These are phyloP conservation scores for Hypolimnas misippus DNA, from an alignment of 2,888 invertebrate genomes.

Conservation along the genomic window DNA sequence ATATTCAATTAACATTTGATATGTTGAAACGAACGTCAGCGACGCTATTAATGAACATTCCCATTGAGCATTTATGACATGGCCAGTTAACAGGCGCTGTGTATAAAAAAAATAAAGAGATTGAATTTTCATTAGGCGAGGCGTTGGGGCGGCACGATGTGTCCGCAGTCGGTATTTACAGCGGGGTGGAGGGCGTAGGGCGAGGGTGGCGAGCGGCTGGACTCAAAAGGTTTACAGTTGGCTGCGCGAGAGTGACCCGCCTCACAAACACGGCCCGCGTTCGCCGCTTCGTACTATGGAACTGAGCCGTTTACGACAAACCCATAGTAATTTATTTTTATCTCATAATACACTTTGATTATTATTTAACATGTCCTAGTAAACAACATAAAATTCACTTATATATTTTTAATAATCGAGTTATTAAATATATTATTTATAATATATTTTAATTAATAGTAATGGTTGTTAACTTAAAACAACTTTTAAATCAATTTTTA, in stretches of 20 bases:
- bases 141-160: constrained; percentile 79
- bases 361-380: neutral
- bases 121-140: constrained; percentile 81
- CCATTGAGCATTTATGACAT: constrained; percentile 59
- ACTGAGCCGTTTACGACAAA: constrained; percentile 58
- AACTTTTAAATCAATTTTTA: neutral
- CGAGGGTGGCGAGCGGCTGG: constrained; percentile 64
- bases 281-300: constrained; percentile 66
- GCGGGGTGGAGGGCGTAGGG: constrained; percentile 45
- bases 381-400: no score
- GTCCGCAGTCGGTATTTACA: constrained; percentile 71
- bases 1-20: constrained; percentile 27
- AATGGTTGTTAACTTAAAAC: neutral
- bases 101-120: constrained; percentile 71
- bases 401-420: neutral
- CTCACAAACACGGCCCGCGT: constrained; percentile 75
- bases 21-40: constrained; percentile 30
- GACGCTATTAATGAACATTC: constrained; percentile 51
- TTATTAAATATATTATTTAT: no score
- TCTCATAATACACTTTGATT: constrained; percentile 5
- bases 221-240: constrained; percentile 82
- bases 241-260: constrained; percentile 83
- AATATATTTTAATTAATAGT: neutral
- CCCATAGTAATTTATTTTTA: constrained; percentile 37
- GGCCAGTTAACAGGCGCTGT: constrained; percentile 52